A percentile compares a stretch with the other conserved stretches of the same genome.
Evolutionary conservation across 2,113 vertebrate genomes (phyloP).

Genomic region (Macrotis lagotis): DNA sequence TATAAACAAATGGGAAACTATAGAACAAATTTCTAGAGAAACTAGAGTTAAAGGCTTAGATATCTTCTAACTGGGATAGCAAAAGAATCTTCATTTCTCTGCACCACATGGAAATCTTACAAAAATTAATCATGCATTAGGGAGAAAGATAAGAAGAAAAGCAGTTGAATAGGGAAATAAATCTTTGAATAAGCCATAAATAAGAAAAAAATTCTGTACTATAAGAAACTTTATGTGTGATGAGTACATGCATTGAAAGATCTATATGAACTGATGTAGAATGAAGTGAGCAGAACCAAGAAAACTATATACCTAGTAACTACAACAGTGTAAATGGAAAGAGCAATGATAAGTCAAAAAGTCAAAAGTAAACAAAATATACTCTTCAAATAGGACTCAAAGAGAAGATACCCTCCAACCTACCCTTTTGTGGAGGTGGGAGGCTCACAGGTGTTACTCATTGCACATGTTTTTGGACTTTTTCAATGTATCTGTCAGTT

Average conservation of each 20-base stretch:
- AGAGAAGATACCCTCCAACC: not conserved
- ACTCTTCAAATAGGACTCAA: not conserved
- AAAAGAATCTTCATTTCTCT: not conserved
- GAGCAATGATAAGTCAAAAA: not conserved
- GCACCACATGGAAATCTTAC: not conserved
- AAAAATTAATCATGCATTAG: not conserved
- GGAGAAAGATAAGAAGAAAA: not conserved
- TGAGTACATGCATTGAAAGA: not conserved
- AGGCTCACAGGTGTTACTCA: not conserved
- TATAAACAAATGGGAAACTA: not conserved
- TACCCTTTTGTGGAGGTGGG: not conserved
- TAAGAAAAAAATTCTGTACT: not conserved
- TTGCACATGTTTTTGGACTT: not conserved
- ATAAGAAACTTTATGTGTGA: not conserved
- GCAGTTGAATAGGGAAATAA: not conserved
- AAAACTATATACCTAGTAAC: not conserved
- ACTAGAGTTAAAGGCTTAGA: not conserved
- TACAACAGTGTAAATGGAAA: not conserved
- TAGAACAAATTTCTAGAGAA: not conserved
- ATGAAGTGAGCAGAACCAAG: not conserved
- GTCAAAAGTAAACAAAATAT: not conserved
- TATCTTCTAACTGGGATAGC: not conserved
- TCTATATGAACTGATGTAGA: not conserved
- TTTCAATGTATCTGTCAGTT: not conserved
- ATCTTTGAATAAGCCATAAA: not conserved